Evolutionary conservation across 2,888 invertebrate genomes (phyloP).

Genomic region (Eudemis profundana): DNA sequence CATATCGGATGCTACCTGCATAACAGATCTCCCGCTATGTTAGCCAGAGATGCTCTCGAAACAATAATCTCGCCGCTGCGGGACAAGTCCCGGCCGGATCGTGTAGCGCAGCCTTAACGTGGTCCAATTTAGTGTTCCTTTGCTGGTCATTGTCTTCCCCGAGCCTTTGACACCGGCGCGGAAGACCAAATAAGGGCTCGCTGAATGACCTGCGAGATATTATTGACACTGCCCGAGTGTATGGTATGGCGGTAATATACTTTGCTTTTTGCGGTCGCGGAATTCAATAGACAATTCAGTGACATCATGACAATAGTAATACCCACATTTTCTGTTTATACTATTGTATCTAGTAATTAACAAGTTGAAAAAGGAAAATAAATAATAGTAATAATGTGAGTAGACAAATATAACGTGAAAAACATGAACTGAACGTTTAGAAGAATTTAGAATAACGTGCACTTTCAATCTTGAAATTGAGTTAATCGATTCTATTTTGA

Average conservation of each 20-base stretch:
- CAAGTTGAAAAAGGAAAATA: too few species aligned
- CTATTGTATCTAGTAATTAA: too few species aligned
- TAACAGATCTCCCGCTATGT: conserved; percentile 53
- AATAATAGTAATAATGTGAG: too few species aligned
- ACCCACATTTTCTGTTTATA: too few species aligned
- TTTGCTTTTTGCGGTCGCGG: conserved; percentile 17
- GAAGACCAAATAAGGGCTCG: conserved; percentile 38
- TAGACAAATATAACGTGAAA: too few species aligned
- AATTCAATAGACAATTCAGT: conserved; percentile 7
- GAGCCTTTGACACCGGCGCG: conserved; percentile 41
- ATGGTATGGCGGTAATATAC: conserved; percentile 4
- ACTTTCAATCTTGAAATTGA: too few species aligned
- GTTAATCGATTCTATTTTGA: too few species aligned
- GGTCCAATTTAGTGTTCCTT: conserved; percentile 43
- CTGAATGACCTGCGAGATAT: conserved; percentile 43
- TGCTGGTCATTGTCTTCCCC: conserved; percentile 41
- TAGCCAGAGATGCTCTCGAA: conserved; percentile 60
- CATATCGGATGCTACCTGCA: conserved; percentile 70
- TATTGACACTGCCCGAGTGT: conserved; percentile 36
- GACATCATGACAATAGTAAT: too few species aligned
- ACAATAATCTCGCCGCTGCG: conserved; percentile 59
- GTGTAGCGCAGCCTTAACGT: conserved; percentile 22
- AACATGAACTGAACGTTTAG: too few species aligned
- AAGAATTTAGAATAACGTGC: too few species aligned
- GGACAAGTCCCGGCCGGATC: conserved; percentile 23